Evolutionary conservation across 1,140 invertebrate genomes (phyloP), one percentile per base, ranked within the genome.

Genomic region (Macrosteles quadrilineatus): DNA sequence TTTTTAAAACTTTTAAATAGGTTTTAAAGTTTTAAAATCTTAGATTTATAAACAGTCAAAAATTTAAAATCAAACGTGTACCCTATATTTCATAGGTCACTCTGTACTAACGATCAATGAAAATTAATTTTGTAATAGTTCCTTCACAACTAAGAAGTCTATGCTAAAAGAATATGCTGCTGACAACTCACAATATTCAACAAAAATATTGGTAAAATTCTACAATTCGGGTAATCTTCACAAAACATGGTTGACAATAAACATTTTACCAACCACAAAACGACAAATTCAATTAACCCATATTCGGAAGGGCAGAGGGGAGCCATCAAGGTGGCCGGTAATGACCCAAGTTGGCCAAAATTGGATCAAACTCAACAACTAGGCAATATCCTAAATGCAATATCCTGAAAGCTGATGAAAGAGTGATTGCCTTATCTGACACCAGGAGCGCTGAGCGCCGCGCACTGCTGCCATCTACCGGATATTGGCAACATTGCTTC

Each of bases 361-460:
- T 59, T 27, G 55, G 55, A 59, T 27, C 55, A 27, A 30, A 59
- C 55, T 27, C 55, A 23, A n/a, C n/a, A n/a, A 59, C 21, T 27
- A 30, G 27, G 55, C n/a, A 59, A 59, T 59, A 59, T 59, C 55
- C 55, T 29, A 59, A 59, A 59, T 59, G 55, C 55, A 59, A 59
- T 59, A 59, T 59, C 55, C 55, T 59, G 55, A 27, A 25, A 50
- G 12, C 6, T 59, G 21, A 59, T 59, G 12, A 59, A 25, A 23
- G 55, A 27, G n/a, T 50, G 25, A 25, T 59, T 25, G 21, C 11
- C 14, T 27, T 59, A 25, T 59, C 23, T 59, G 55, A 14, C 55
- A 29, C 55, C 4, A 21, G 55, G 25, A 59, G 55, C 55, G 55
- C 23, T 29, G 25, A 6, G 55, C 2, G 14, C 9, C 25, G 55